These are phyloP conservation scores for Orchestia grillus DNA, from an alignment of 1,140 invertebrate genomes.

Conservation along the genomic window DNA sequence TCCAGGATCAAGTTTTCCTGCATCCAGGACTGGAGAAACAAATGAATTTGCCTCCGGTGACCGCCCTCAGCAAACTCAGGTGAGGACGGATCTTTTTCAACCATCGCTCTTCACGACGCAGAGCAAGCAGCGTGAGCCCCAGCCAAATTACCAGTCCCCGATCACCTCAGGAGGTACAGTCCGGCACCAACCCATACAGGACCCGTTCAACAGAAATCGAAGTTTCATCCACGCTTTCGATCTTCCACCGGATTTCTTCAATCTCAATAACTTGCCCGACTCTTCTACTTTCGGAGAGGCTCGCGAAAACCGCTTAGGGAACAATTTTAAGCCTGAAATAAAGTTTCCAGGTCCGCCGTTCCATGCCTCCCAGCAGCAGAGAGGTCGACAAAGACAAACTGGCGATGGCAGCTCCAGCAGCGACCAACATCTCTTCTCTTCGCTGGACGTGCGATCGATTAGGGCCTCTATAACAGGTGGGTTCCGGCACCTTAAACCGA, in stretches of 20 bases:
- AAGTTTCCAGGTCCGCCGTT: background rate
- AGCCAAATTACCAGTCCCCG: background rate
- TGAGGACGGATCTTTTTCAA: background rate
- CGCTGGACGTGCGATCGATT: background rate
- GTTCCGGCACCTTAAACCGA: constrained; percentile 17
- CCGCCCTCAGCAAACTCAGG: background rate
- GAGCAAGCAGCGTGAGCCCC: background rate
- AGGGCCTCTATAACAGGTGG: constrained; percentile 25
- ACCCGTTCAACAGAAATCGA: background rate
- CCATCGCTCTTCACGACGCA: background rate
- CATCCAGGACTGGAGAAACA: background rate
- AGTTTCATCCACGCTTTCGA: constrained; percentile 39
- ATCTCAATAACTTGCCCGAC: background rate
- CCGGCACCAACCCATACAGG: background rate
- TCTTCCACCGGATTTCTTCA: constrained; percentile 21
- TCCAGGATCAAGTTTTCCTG: background rate
- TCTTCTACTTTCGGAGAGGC: background rate
- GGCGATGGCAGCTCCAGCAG: background rate
- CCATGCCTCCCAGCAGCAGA: constrained; percentile 3
- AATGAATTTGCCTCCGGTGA: background rate
- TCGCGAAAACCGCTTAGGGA: background rate
- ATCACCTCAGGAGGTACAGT: background rate
- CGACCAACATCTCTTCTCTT: background rate
- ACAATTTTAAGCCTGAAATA: background rate
- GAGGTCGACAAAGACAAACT: background rate